Evolutionary conservation across 1,140 invertebrate genomes (phyloP).

Genomic region (Apis mellifera): DNA sequence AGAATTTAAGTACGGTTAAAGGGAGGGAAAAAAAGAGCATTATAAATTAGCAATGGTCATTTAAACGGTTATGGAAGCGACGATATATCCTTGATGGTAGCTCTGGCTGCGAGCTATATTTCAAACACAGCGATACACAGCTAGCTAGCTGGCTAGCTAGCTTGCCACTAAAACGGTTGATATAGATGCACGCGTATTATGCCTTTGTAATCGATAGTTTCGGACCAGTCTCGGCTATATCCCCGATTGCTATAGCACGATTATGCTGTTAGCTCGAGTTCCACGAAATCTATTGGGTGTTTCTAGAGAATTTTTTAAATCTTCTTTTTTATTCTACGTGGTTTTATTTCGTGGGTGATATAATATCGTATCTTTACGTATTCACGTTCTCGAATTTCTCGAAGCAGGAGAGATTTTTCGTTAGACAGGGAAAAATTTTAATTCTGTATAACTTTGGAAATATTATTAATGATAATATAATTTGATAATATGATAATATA

Average conservation of each 20-base stretch:
- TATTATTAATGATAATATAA: too few species aligned
- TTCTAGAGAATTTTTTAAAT: neutral
- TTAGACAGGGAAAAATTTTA: too few species aligned
- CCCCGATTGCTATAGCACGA: conserved; percentile 6
- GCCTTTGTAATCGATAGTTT: conserved; percentile 50
- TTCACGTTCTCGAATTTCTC: too few species aligned
- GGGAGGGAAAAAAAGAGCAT: neutral
- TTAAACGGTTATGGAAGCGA: conserved; percentile 26
- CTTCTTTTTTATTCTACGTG: too few species aligned
- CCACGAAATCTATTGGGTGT: neutral
- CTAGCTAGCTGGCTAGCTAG: too few species aligned
- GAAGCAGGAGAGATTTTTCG: too few species aligned
- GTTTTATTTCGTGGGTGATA: too few species aligned
- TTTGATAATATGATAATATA: too few species aligned
- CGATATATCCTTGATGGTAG: conserved; percentile 3
- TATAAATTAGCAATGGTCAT: conserved; percentile 24
- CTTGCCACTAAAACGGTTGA: conserved; percentile 40
- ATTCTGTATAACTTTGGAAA: too few species aligned
- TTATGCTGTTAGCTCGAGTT: neutral
- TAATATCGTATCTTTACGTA: too few species aligned
- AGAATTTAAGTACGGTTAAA: neutral
- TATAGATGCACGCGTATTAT: conserved; percentile 44
- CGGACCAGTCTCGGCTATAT: conserved; percentile 14
- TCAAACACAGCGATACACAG: conserved; percentile 30
- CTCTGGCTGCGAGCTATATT: conserved; percentile 19